Conservation (phyloP, 2,888 invertebrate species). For the Barypeithes pellucidus region DNA sequence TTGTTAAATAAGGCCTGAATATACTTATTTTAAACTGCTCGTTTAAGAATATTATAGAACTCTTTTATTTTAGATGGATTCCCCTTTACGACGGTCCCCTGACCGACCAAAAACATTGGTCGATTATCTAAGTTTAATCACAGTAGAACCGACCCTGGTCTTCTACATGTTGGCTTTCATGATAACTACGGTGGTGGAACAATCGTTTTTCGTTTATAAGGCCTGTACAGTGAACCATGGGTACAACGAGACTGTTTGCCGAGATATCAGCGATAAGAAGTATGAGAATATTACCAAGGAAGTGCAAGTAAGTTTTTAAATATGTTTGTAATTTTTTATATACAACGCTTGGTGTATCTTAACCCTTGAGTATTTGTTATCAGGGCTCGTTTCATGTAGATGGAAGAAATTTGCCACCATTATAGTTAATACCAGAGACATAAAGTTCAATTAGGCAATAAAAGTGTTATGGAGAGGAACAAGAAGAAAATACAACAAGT, state of each 20-base stretch:
- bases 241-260: conserved; percentile 79
- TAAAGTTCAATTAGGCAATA: too few relatives aligned
- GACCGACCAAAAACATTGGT: conserved; percentile 13
- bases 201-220: conserved; percentile 84
- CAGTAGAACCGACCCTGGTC: conserved; percentile 91
- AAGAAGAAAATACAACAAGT: too few relatives aligned
- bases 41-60: background rate
- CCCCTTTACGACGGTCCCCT: conserved; percentile 27
- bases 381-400: too few relatives aligned
- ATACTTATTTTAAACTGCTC: background rate
- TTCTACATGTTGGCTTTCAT: conserved; percentile 92
- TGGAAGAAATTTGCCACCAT: too few relatives aligned
- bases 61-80: conserved; percentile 55
- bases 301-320: conserved; percentile 75
- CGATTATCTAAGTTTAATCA: conserved; percentile 70
- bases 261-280: conserved; percentile 74
- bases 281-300: conserved; percentile 76
- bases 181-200: conserved; percentile 86
- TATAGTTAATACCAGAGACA: too few relatives aligned
- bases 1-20: background rate
- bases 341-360: background rate
- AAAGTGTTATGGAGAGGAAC: too few relatives aligned
- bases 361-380: too few relatives aligned
- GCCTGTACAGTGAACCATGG: conserved; percentile 85
- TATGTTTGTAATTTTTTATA: conserved; percentile 21